Percentiles rank a stretch among this genome's conserved stretches.
Evolutionary conservation across 2,888 invertebrate species (phyloP).

Genomic region (Acheta domesticus): DNA sequence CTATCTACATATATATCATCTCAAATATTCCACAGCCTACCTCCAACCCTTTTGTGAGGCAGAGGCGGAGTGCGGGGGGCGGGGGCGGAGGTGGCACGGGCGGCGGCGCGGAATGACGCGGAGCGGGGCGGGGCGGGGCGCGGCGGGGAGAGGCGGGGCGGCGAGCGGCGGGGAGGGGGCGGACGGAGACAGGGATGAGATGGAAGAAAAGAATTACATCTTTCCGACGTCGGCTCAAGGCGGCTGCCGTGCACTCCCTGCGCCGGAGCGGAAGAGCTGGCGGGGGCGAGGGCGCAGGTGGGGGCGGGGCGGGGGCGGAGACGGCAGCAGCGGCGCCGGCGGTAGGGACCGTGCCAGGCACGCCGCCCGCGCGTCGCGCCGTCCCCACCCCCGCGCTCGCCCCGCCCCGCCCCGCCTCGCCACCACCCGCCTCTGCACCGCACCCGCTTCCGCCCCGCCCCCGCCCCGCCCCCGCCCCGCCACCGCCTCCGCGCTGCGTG

Average conservation of each 20-base stretch:
- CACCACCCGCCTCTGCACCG: neutral
- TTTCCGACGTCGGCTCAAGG: neutral
- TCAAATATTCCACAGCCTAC: neutral
- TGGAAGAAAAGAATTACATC: conserved; percentile 4
- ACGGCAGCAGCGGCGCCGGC: neutral
- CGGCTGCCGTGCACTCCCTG: neutral
- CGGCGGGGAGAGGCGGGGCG: neutral
- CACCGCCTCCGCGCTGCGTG: too few relatives aligned
- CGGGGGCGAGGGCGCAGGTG: neutral
- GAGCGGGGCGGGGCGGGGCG: neutral
- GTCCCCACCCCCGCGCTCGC: neutral
- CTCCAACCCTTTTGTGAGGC: neutral
- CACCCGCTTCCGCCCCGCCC: too few relatives aligned
- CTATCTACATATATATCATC: neutral
- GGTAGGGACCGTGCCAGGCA: neutral
- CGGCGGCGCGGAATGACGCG: neutral
- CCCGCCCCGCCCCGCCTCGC: neutral
- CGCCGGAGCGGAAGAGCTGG: too few relatives aligned
- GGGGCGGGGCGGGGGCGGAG: neutral
- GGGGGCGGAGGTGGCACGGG: neutral
- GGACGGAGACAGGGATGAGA: neutral
- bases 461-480: too few relatives aligned
- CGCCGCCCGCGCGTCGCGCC: neutral
- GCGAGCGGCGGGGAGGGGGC: neutral
- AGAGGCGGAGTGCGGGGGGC: neutral